phyloP scores from a whole-genome alignment of 2,888 invertebrate genomes.

The Agriopis aurantiaria region DNA sequence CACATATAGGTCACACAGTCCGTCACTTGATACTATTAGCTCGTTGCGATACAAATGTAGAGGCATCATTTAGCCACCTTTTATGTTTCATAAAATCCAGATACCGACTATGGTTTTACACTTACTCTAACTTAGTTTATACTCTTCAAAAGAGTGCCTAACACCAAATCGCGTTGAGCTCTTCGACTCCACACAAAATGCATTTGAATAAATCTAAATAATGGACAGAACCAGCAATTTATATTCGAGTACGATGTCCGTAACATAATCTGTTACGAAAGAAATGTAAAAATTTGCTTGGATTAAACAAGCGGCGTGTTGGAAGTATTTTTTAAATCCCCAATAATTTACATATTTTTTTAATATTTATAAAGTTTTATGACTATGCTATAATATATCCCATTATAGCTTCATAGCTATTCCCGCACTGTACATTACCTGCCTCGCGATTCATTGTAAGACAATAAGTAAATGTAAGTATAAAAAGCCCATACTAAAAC shows the following conservation, averaged over 20 bases:
- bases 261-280: not conserved
- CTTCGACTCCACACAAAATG: constrained; percentile 26
- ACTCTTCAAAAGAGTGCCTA: constrained; percentile 70
- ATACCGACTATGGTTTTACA: constrained; percentile 17
- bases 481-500: no score
- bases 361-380: not conserved
- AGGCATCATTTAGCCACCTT: not conserved
- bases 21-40: no score
- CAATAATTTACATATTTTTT: not conserved
- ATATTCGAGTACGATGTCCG: constrained; percentile 20
- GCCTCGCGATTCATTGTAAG: not conserved
- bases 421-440: not conserved
- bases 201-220: constrained; percentile 23
- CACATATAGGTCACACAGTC: no score
- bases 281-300: not conserved
- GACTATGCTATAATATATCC: not conserved
- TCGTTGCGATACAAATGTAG: no score
- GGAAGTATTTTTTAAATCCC: no score
- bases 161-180: constrained; percentile 67
- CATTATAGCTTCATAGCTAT: not conserved
- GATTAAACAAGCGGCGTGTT: not conserved
- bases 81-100: not conserved
- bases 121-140: constrained; percentile 55
- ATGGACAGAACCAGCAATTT: constrained; percentile 20
- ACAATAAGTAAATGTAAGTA: no score